Evolutionary conservation across 2,888 invertebrate species (phyloP).

Genomic region (Tenthredo notha): DNA sequence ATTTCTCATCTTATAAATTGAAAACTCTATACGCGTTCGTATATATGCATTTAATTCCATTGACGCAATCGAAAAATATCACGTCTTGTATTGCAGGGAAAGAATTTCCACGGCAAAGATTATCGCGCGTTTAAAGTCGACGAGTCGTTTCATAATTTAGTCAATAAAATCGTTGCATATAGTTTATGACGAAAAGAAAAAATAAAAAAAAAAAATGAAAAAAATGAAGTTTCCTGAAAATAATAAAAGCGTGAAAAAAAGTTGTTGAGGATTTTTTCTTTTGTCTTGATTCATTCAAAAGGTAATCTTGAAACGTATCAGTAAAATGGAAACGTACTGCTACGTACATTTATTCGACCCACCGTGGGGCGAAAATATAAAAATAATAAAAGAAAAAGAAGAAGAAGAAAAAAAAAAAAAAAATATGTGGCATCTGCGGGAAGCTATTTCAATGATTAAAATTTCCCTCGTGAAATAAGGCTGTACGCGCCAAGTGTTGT

Average conservation of each 20-base stretch:
- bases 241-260: not conserved
- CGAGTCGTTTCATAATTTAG: conserved; percentile 33
- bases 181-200: not conserved
- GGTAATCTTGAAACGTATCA: not conserved
- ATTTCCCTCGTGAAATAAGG: conserved; percentile 5
- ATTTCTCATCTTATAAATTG: not conserved
- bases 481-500: conserved; percentile 10
- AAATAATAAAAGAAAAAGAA: not conserved
- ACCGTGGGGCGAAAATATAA: not conserved
- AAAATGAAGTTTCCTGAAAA: no score
- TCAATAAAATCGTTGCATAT: conserved; percentile 21
- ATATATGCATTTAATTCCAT: not conserved
- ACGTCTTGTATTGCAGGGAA: conserved; percentile 15
- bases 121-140: not conserved
- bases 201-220: no score
- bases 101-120: not conserved
- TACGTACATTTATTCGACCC: conserved; percentile 4
- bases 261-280: not conserved
- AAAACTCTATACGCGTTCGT: not conserved
- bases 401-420: not conserved
- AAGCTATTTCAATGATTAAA: conserved; percentile 41
- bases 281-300: conserved; percentile 19
- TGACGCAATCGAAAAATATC: conserved; percentile 23
- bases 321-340: conserved; percentile 11
- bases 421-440: not conserved